phyloP scores from a whole-genome alignment of 2,888 invertebrate species.

The Rotaria macrura region DNA sequence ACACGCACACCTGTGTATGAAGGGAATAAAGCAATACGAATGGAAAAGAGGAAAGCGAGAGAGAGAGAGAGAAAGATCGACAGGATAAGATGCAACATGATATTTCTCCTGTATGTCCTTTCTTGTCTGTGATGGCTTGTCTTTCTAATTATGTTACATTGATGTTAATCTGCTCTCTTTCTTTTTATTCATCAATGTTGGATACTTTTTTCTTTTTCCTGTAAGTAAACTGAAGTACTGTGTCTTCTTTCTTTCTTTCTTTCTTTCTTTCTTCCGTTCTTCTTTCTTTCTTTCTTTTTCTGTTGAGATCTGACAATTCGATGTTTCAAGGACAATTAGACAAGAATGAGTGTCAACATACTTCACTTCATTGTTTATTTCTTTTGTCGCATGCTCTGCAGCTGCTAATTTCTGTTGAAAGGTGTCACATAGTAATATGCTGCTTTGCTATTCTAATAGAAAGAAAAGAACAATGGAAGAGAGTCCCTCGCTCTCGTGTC shows the following conservation, averaged over 20 bases:
- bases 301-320: background rate
- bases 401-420: background rate
- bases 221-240: background rate
- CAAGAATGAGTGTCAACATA: background rate
- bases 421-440: background rate
- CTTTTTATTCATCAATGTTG: background rate
- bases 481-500: background rate
- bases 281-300: background rate
- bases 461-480: background rate
- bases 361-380: background rate
- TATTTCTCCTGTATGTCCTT: background rate
- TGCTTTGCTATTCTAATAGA: background rate
- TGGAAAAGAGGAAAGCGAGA: too few species aligned
- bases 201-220: background rate
- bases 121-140: background rate
- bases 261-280: background rate
- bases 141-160: background rate
- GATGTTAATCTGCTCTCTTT: background rate
- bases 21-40: background rate
- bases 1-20: background rate
- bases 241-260: background rate
- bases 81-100: background rate
- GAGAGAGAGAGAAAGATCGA: background rate
- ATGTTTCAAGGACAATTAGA: background rate
- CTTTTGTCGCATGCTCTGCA: background rate